Percentiles rank a stretch among this genome's conserved stretches.
phyloP scores from a whole-genome alignment of 2,113 vertebrate genomes.

The Bos indicus region DNA sequence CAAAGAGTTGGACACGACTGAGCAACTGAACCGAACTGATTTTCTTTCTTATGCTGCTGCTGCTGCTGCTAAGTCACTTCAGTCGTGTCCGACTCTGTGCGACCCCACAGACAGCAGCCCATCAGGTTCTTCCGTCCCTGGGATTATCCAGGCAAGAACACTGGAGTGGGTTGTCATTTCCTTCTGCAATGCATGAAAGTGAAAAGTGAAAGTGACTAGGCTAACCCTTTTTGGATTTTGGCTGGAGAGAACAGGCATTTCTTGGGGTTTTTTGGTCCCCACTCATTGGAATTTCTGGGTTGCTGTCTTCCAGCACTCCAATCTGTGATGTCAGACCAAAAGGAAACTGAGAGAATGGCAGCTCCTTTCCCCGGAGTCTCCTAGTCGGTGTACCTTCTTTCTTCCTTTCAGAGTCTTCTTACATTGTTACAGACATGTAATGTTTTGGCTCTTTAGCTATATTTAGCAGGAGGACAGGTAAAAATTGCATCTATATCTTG shows the following conservation, averaged over 20 bases:
- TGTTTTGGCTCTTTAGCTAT: neutral
- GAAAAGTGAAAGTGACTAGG: neutral
- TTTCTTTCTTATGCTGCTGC: too few species aligned
- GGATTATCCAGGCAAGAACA: too few species aligned
- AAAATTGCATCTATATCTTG: neutral
- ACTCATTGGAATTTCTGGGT: neutral
- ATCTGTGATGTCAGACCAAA: neutral
- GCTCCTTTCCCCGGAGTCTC: neutral
- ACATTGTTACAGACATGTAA: neutral
- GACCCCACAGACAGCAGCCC: too few species aligned
- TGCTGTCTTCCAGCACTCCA: neutral
- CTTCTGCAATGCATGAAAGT: too few species aligned
- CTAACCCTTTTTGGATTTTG: neutral
- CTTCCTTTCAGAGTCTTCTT: neutral
- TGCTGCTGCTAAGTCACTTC: too few species aligned
- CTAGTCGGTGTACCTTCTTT: neutral
- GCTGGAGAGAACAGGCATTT: neutral
- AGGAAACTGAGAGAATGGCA: neutral
- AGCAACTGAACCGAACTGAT: too few species aligned
- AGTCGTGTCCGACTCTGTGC: too few species aligned
- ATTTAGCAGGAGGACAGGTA: neutral
- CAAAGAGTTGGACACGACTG: accelerated
- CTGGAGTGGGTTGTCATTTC: too few species aligned
- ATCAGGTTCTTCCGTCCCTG: too few species aligned
- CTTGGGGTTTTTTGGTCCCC: neutral